phyloP scores from a whole-genome alignment of 2,113 vertebrate genomes.

The Seriola quinqueradiata region DNA sequence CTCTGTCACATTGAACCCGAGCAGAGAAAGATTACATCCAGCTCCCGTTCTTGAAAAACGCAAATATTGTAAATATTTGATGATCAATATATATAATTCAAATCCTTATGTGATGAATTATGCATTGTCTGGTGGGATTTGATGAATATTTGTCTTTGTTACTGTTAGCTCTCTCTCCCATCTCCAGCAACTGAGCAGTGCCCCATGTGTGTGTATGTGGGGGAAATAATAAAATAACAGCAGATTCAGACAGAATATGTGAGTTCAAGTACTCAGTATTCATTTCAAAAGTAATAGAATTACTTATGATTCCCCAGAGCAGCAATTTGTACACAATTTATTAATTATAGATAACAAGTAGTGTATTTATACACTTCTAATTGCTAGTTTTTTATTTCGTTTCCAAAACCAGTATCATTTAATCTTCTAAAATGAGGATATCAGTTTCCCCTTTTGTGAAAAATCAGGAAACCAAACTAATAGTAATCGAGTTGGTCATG shows the following conservation, averaged over 20 bases:
- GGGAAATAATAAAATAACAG: slow-evolving; percentile 24
- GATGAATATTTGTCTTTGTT: slow-evolving; percentile 82
- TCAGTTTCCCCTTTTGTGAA: not conserved
- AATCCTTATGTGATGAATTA: slow-evolving; percentile 76
- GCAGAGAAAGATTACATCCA: slow-evolving; percentile 55
- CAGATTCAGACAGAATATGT: slow-evolving; percentile 45
- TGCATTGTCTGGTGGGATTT: slow-evolving; percentile 74
- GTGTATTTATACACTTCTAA: not conserved
- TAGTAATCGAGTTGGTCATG: not conserved
- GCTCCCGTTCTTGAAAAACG: slow-evolving; percentile 67
- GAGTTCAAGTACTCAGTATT: slow-evolving; percentile 14
- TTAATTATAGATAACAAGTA: slow-evolving; percentile 23
- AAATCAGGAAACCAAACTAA: not conserved
- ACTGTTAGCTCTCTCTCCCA: slow-evolving; percentile 65
- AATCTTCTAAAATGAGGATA: not conserved
- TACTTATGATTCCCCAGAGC: slow-evolving; percentile 12
- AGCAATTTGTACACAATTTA: slow-evolving; percentile 30
- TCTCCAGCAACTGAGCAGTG: slow-evolving; percentile 42
- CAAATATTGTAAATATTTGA: slow-evolving; percentile 84
- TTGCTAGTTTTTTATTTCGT: not conserved
- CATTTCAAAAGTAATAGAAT: slow-evolving; percentile 17
- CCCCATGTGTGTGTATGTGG: not conserved
- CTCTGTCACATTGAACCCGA: slow-evolving; percentile 19
- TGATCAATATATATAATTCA: slow-evolving; percentile 83
- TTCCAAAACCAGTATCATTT: not conserved